Evolutionary conservation across 2,888 invertebrate species (phyloP), one percentile per base, ranked within the genome.

Genomic region (Ptycholaimellus sp.): DNA sequence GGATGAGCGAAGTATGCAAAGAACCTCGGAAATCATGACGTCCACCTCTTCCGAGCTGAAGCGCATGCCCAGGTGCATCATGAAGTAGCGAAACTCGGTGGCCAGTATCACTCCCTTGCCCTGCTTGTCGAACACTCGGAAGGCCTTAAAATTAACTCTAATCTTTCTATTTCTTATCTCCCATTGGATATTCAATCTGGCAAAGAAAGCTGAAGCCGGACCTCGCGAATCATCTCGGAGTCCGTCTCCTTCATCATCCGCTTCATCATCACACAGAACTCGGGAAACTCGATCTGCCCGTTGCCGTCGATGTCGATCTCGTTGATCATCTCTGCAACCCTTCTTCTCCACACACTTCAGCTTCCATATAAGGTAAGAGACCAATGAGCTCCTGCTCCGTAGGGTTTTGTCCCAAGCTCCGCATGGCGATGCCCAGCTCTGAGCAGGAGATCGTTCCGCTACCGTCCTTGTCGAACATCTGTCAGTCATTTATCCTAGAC

Each of bases 371-470:
- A n/a, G n/a, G n/a, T n/a, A n/a, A n/a, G n/a, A n/a, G n/a, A n/a
- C n/a, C n/a, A n/a, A n/a, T n/a, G n/a, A n/a, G n/a, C n/a, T n/a
- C n/a, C n/a, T n/a, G 50, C 38, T 54, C 54, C 1, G 54, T 54
- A 11, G 55, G 55, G 35, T 55, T 55, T 44, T 55, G 55, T 14
- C 55, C 55, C 21, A 55, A 43, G 23, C 48, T 49, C 16, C 55
- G 45, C 55, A 55, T 55, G 14, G 55, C 55, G n/a, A 55, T 51
- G 34, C 55, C 55, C 46, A 55, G 46, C 41, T 55, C 55, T 38
- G 55, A 56, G 4, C 53, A 54, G 19, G 53, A 52, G 23, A 55
- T 55, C 11, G 54, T 56, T 18, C 55, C 55, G 40, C 50, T 53
- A 13, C 54, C 53, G 44, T 55, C 55, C n/a, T 34, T 38, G 17